Conservation (phyloP, 2,888 invertebrate species). For the Conistra vaccinii region DNA sequence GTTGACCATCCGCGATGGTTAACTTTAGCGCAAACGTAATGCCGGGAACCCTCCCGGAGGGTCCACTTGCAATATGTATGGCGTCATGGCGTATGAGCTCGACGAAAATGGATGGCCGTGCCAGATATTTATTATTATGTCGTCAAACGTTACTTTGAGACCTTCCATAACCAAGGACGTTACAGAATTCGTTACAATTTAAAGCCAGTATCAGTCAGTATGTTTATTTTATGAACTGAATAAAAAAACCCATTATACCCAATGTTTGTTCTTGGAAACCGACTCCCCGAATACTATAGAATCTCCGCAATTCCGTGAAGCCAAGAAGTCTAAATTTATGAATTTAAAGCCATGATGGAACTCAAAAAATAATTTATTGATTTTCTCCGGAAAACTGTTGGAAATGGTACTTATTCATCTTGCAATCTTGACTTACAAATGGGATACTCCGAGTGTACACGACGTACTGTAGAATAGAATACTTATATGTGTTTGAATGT, state of each 20-base stretch:
- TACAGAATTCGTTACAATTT: conserved; percentile 1
- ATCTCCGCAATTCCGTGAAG: no score
- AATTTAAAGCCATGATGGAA: neutral
- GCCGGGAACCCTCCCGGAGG: no score
- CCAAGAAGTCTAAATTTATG: neutral
- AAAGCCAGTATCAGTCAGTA: neutral
- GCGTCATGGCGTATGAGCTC: no score
- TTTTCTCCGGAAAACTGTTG: neutral
- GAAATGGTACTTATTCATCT: neutral
- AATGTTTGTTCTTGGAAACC: neutral
- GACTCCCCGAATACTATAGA: neutral
- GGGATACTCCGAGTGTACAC: neutral
- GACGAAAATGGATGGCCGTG: no score
- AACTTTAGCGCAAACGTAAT: no score
- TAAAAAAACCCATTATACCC: neutral
- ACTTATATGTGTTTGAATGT: neutral
- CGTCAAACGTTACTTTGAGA: neutral
- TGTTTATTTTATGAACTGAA: conserved; percentile 10
- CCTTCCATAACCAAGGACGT: no score
- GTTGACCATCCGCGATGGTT: no score
- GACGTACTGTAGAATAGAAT: neutral
- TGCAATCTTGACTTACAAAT: conserved; percentile 8
- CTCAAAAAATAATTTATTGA: neutral
- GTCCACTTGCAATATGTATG: no score
- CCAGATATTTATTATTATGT: no score